phyloP scores from a whole-genome alignment of 2,113 vertebrate species.

The Barnardius zonarius region DNA sequence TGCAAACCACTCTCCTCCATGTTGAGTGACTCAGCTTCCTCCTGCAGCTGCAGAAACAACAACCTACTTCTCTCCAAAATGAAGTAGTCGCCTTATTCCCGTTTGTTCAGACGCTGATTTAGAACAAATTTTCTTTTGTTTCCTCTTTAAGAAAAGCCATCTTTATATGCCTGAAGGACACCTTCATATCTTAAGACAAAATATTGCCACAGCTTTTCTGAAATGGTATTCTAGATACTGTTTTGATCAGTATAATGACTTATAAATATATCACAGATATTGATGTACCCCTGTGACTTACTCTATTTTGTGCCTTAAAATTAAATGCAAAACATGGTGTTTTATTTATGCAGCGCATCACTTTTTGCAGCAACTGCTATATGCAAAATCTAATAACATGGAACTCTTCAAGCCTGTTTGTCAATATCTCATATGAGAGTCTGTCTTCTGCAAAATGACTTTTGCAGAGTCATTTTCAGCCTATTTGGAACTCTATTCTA shows the following conservation, averaged over 20 bases:
- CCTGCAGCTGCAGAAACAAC: too few species aligned
- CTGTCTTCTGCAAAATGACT: background rate
- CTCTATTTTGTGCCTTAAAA: conserved; percentile 47
- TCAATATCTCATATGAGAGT: conserved; percentile 26
- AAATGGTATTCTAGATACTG: background rate
- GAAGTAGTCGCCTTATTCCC: too few species aligned
- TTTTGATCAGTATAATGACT: conserved; percentile 24
- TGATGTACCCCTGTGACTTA: conserved; percentile 49
- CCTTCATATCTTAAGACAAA: background rate
- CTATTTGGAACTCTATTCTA: conserved; percentile 38
- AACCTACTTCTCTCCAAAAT: too few species aligned
- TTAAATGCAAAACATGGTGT: conserved; percentile 49
- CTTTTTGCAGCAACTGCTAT: conserved; percentile 8
- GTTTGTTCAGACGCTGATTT: too few species aligned
- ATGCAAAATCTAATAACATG: conserved; percentile 32
- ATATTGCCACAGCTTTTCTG: background rate
- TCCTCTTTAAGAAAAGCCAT: background rate
- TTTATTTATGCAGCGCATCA: conserved; percentile 46
- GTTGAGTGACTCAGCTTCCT: too few species aligned
- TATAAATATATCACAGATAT: background rate
- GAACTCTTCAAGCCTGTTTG: conserved; percentile 31
- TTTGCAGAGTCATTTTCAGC: conserved; percentile 40
- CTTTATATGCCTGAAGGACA: background rate
- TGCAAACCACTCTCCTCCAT: too few species aligned
- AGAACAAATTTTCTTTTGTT: background rate